Evolutionary conservation across 2,888 invertebrate genomes (phyloP), one percentile per base, ranked within the genome.

Genomic region (Agriopis leucophaearia): DNA sequence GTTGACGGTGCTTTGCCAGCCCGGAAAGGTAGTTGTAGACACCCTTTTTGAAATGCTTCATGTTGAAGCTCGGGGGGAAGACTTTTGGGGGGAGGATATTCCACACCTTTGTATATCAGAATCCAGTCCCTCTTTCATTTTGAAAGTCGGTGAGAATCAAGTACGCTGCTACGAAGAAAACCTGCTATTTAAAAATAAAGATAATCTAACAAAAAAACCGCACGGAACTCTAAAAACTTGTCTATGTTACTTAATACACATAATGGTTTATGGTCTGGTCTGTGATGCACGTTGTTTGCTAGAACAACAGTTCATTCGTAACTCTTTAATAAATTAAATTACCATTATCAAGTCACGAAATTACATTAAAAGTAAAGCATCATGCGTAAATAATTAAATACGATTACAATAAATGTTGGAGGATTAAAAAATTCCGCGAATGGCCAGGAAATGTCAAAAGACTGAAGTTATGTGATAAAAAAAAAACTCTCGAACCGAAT

Each of bases 161-260:
- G 27, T 27, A 5, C 48, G 10, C 18, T 4, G 18, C 12, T 6
- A 27, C 35, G n/a, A 35, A 27, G 35, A 51, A 35, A 35, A 36
- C 27, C 12, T 6, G 13, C 13, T 5, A 50, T 27, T 9, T 5
- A 13, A 27, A 38, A 36, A n/a, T 7, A 51, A 51, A 8, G 15
- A 15, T 38, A 54, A 54, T 8, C 15, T 9, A 5, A 13, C 18
- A 35, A 15, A 54, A 52, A 9, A 1, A 15, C 16, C 15, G 15
- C 38, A 38, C 52, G 52, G 52, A 54, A 40, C 52, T 54, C 52
- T 54, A 54, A 54, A 51, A 54, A 54, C 52, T 12, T 1, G 38
- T 38, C 52, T 54, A 54, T 9, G 38, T 16, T 16, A 15, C 38
- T 15, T 13, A 16, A 7, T 10, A 35, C 15, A 54, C 52, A 54